These are phyloP conservation scores for Baryphthengus martii DNA, from an alignment of 2,113 vertebrate genomes.

Conservation along the genomic window DNA sequence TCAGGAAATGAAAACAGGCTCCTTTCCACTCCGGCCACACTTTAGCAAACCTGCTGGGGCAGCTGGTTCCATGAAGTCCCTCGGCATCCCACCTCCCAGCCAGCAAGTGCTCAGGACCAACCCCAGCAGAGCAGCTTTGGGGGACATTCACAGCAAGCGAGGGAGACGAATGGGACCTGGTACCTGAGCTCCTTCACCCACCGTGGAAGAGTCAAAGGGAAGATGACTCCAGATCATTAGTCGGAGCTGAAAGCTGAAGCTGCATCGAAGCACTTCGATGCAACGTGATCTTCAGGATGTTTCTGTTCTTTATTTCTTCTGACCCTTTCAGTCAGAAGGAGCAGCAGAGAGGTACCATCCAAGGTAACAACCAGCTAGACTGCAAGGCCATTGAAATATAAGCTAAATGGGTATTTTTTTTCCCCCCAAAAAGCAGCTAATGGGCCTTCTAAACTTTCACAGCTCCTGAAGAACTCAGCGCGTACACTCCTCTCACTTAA, in stretches of 20 bases:
- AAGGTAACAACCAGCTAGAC: not conserved
- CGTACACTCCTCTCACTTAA: not conserved
- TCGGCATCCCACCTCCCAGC: not conserved
- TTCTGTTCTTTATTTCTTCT: not conserved
- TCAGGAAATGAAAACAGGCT: not conserved
- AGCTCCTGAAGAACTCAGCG: not conserved
- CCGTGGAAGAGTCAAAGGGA: not conserved
- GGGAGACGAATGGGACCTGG: not conserved
- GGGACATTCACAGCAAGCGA: accelerated
- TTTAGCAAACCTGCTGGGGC: not conserved
- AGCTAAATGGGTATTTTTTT: not conserved
- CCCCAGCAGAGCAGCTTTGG: accelerated
- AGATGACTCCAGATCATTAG: not conserved
- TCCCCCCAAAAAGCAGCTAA: not conserved
- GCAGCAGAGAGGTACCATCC: not conserved
- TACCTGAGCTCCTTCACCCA: not conserved
- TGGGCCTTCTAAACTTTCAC: not conserved
- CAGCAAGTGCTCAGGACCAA: not conserved
- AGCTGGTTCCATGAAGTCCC: not conserved
- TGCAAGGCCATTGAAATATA: not conserved
- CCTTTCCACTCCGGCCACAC: not conserved
- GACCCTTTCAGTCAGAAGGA: not conserved
- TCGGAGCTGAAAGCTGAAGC: not conserved
- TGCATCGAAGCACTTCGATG: not conserved
- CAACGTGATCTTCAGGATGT: not conserved